Percentiles rank a stretch among this genome's conserved stretches.
Conservation (phyloP, 2,797 vertebrate genomes). For the Cetoscarus ocellatus region DNA sequence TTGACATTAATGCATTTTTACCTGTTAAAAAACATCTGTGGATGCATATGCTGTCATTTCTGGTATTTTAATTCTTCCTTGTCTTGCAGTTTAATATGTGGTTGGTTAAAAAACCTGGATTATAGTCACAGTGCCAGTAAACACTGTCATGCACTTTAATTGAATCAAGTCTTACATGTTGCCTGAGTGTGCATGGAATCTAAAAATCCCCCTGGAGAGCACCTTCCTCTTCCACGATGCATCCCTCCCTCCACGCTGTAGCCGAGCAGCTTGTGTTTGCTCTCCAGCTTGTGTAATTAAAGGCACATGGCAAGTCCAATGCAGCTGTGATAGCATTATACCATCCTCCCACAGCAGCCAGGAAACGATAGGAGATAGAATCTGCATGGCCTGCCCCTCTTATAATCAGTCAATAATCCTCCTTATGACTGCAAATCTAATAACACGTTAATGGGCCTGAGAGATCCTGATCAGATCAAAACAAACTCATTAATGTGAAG, state of each 20-base stretch:
- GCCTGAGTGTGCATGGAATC: constrained; percentile 6
- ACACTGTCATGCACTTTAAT: constrained; percentile 19
- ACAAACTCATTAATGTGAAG: not conserved
- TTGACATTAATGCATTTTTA: no score
- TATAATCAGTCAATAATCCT: not conserved
- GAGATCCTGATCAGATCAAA: not conserved
- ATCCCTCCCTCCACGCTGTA: not conserved
- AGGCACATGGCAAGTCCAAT: constrained; percentile 13
- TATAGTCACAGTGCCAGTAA: constrained; percentile 12
- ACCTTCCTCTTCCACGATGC: constrained; percentile 1
- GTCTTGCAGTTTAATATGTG: not conserved
- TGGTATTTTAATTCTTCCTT: not conserved
- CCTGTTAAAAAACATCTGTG: no score
- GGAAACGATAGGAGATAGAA: constrained; percentile 36
- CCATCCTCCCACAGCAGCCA: not conserved
- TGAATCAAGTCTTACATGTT: constrained; percentile 13
- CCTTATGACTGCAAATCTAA: constrained; percentile 3
- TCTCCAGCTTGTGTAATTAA: constrained; percentile 26
- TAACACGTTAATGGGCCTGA: constrained; percentile 3
- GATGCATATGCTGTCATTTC: not conserved
- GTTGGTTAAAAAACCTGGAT: not conserved
- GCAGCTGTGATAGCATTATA: not conserved
- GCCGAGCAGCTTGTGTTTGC: constrained; percentile 29
- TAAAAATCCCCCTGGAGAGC: not conserved
- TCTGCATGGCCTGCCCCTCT: constrained; percentile 10